A percentile compares a stretch with the other conserved stretches of the same genome.
These are phyloP conservation scores for Clusia tigrina DNA, from an alignment of 2,888 invertebrate genomes.

Conservation along the genomic window DNA sequence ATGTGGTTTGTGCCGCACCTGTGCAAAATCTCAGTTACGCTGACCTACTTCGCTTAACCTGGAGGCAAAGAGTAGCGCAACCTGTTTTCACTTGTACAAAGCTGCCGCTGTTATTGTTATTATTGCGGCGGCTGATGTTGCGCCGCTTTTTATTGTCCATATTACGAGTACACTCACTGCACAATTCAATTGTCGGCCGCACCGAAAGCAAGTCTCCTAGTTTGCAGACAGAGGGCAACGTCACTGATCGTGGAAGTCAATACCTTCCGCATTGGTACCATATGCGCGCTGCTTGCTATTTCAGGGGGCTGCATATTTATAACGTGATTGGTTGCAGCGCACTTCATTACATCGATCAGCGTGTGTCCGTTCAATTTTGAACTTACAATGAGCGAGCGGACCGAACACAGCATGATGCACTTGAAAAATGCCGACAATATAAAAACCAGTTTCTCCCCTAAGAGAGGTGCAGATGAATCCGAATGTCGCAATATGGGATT, in stretches of 20 bases:
- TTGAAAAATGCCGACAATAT: no score
- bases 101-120: constrained; percentile 30
- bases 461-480: no score
- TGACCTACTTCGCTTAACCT: constrained; percentile 46
- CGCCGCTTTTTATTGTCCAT: constrained; percentile 37
- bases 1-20: constrained; percentile 24
- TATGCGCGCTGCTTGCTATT: neutral
- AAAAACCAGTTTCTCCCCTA: no score
- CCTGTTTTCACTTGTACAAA: constrained; percentile 41
- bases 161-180: no score
- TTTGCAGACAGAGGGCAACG: neutral
- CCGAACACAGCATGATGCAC: no score
- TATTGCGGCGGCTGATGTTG: constrained; percentile 24
- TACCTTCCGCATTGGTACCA: constrained; percentile 14
- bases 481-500: no score
- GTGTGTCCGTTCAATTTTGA: neutral
- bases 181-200: neutral
- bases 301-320: no score
- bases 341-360: constrained; percentile 15
- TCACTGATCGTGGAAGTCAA: constrained; percentile 12
- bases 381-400: no score
- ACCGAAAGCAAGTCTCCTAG: neutral
- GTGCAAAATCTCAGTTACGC: constrained; percentile 30
- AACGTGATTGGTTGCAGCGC: neutral
- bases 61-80: constrained; percentile 33